phyloP scores from a whole-genome alignment of 2,113 vertebrate species.

The Lethenteron reissneri region DNA sequence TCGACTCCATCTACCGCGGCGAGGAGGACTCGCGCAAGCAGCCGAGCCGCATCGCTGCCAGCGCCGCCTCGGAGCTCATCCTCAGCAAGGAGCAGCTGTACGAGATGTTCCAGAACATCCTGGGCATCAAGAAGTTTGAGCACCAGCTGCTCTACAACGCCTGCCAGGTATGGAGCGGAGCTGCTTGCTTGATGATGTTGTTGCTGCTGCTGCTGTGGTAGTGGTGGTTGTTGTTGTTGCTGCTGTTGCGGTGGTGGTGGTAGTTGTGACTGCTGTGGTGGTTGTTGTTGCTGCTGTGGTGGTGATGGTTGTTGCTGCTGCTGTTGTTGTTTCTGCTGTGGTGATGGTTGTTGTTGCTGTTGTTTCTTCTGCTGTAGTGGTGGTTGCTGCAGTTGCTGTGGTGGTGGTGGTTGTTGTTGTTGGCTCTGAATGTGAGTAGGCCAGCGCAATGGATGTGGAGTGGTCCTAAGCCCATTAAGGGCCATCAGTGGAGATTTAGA shows the following conservation, averaged over 20 bases:
- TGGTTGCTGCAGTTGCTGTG: background rate
- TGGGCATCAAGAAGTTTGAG: conserved; percentile 95
- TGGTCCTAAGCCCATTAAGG: too few relatives aligned
- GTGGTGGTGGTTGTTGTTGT: background rate
- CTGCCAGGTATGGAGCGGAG: conserved; percentile 50
- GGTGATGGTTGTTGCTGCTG: background rate
- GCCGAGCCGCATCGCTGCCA: conserved; percentile 77
- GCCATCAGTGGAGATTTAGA: too few relatives aligned
- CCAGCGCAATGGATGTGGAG: too few relatives aligned
- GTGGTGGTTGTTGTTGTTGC: background rate
- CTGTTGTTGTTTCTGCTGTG: background rate
- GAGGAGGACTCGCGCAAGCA: conserved; percentile 87
- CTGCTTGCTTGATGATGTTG: background rate
- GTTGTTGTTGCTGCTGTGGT: background rate
- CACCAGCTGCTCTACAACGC: conserved; percentile 95
- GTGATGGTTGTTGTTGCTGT: background rate
- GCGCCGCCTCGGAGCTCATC: conserved; percentile 83
- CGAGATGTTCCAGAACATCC: conserved; percentile 95
- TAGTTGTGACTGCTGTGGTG: background rate
- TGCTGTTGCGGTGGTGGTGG: background rate
- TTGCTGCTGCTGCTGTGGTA: background rate
- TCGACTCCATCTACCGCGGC: conserved; percentile 84
- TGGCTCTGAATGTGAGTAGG: background rate
- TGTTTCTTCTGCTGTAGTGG: background rate
- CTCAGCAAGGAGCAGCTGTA: conserved; percentile 98